Base-by-base conservation (phyloP, 2,113 vertebrate genomes). In the Peromyscus polionotus region DNA sequence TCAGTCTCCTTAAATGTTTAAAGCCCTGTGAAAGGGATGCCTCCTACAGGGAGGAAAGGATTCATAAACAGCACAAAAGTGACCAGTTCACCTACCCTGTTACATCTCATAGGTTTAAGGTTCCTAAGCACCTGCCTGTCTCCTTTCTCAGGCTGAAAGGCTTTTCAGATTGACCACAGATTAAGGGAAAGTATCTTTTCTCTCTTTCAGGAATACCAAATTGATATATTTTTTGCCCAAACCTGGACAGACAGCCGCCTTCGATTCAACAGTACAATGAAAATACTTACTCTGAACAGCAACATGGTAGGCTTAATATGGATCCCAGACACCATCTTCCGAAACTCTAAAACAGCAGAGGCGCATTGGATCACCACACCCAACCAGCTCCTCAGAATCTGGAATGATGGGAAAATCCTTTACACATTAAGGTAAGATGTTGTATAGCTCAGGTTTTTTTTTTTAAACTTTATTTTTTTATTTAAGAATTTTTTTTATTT, bases 241-340 rank as follows among this genome's bases (percentile, higher is more conserved):
- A 99, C 99, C 0, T 99, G 99, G 99, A 99, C 99, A 28, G 99
- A 99, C 98, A 99, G 99, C 91, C 99, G 99, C 4, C 99, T 99
- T 93, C 99, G 99, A 92, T 99, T 99, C 98, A 99, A 99, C 97
- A 99, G 99, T 98, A 99, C 99, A 10, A 99, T 99, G 99, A 99
- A 99, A 97, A 99, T 99, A 92, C 91, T 99, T 83, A 99, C 99
- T 54, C 97, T 99, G 54, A 99, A 99, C 98, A 99, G 99, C 98
- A 99, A 99, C 95, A 99, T 99, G 99, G 99, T 99, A 65, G 99
- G 99, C 61, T 98, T 99, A 68, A 99, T 99, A 93, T 99, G 99
- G 99, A 99, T 99, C 20, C 99, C 99, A 0, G 99, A 99, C 88
- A 99, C 99, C 0, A 99, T 99, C 98, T 99, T 99, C 98, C 99